Base-by-base conservation (phyloP, 1,140 invertebrate genomes). In the Danaus plexippus region DNA sequence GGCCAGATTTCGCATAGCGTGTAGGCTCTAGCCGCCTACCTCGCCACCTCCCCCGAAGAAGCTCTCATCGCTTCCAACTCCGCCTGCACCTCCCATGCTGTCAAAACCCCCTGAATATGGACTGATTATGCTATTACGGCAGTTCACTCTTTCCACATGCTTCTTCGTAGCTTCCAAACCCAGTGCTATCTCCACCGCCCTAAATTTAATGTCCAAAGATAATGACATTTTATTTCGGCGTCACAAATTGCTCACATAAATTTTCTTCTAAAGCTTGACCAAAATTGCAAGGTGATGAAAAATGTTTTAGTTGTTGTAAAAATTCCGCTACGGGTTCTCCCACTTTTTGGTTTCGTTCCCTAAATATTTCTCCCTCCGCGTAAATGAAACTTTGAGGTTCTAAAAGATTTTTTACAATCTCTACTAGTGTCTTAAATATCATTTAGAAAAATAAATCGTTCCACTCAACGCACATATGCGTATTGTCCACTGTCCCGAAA, bases 361-460 rank as follows among this genome's bases (percentile, higher is more conserved):
- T 61, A 52, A 83, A 77, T 32, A 63, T 68, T n/a, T 70, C 71
- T 15, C 71, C n/a, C 52, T 80, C 73, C 0, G 72, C 63, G 32
- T 77, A 71, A 9, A 67, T 58, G 9, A 69, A 78, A 1, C 68
- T 60, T 11, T 57, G 54, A 1, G 75, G 80, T 47, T 79, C 56
- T 43, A 80, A 52, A 57, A 81, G 71, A 9, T 68, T 49, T 11
- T 61, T 65, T 59, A 81, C 68, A 7, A 77, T 56, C 43, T 60
- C 52, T 3, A 65, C 57, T 15, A 80, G 44, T 47, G 3, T 54
- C 22, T 11, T 51, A 43, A 9, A 71, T 63, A 1, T 49, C 12
- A 54, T 68, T 71, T 32, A 68, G 44, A 9, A n/a, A 9, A 9
- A 55, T 55, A 13, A 43, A 57, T 52, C 1, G 54, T 44, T 0